A percentile compares a stretch with the other conserved stretches of the same genome.
Evolutionary conservation across 2,113 vertebrate genomes (phyloP).

Genomic region (Takifugu bimaculatus): DNA sequence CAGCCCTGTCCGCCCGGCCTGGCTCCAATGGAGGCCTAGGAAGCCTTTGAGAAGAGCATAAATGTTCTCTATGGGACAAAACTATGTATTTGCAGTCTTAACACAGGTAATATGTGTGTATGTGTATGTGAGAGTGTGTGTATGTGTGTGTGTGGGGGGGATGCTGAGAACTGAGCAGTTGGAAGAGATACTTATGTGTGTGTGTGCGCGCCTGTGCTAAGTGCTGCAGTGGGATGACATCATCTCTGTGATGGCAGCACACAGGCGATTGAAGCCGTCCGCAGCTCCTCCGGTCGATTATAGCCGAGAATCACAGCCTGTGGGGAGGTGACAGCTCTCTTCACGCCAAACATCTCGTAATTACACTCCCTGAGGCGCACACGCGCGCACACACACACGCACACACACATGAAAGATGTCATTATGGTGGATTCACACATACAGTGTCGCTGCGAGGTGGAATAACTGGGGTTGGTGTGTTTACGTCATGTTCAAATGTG

Average conservation of each 20-base stretch:
- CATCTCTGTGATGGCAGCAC: conserved; percentile 69
- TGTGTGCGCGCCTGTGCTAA: conserved; percentile 37
- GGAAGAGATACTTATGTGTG: conserved; percentile 41
- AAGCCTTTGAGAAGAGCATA: too few species aligned
- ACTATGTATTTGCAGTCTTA: too few species aligned
- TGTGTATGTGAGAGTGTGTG: too few species aligned
- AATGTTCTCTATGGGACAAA: too few species aligned
- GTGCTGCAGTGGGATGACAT: conserved; percentile 74
- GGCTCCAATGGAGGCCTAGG: too few species aligned
- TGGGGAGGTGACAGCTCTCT: conserved; percentile 38
- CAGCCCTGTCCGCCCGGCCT: too few species aligned
- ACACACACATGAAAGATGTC: conserved; percentile 5
- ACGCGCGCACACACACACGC: conserved; percentile 13
- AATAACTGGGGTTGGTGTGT: conserved; percentile 1
- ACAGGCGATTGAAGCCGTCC: conserved; percentile 41
- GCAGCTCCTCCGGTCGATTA: conserved; percentile 62
- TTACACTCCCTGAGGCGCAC: conserved; percentile 16
- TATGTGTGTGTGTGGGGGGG: neutral
- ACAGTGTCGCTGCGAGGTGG: neutral
- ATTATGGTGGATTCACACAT: conserved; percentile 11
- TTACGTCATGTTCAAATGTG: conserved; percentile 1
- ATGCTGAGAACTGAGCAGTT: conserved; percentile 51
- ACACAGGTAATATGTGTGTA: too few species aligned
- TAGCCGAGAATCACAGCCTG: conserved; percentile 50
- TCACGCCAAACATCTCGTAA: conserved; percentile 36